These are phyloP conservation scores for Dryobota labecula DNA, from an alignment of 2,888 invertebrate species.

Conservation along the genomic window DNA sequence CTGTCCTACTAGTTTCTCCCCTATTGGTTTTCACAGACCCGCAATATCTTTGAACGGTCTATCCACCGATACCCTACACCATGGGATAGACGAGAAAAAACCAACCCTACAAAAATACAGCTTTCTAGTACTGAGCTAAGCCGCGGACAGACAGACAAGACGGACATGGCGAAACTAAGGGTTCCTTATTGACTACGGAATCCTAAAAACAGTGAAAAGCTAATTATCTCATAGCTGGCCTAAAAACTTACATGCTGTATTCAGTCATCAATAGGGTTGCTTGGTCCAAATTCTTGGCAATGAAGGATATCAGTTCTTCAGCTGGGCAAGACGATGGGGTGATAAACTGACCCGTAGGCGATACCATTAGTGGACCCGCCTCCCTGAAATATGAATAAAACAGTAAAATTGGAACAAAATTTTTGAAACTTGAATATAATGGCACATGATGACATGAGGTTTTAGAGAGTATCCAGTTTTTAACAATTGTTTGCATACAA, in stretches of 20 bases:
- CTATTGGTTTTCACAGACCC: no score
- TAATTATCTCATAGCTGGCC: neutral
- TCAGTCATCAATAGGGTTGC: slow-evolving; percentile 93
- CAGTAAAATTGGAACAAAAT: neutral
- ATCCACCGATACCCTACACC: no score
- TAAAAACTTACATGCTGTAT: slow-evolving; percentile 92
- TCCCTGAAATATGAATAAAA: slow-evolving; percentile 91
- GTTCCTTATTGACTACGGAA: no score
- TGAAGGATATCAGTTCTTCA: slow-evolving; percentile 95
- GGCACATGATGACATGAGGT: neutral
- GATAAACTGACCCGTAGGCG: slow-evolving; percentile 98
- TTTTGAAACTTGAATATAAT: neutral
- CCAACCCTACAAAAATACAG: no score
- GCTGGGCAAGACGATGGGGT: slow-evolving; percentile 98
- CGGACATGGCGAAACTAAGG: no score
- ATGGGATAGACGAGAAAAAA: no score
- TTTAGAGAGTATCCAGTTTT: no score
- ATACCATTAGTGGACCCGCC: slow-evolving; percentile 97
- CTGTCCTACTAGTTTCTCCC: no score
- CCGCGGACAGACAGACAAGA: no score
- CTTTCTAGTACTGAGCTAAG: no score
- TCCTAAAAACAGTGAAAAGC: neutral
- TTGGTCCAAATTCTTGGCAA: slow-evolving; percentile 94
- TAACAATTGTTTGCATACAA: neutral
- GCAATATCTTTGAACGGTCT: no score